Conservation (phyloP, 2,113 vertebrate genomes). For the Gymnobelideus leadbeateri region DNA sequence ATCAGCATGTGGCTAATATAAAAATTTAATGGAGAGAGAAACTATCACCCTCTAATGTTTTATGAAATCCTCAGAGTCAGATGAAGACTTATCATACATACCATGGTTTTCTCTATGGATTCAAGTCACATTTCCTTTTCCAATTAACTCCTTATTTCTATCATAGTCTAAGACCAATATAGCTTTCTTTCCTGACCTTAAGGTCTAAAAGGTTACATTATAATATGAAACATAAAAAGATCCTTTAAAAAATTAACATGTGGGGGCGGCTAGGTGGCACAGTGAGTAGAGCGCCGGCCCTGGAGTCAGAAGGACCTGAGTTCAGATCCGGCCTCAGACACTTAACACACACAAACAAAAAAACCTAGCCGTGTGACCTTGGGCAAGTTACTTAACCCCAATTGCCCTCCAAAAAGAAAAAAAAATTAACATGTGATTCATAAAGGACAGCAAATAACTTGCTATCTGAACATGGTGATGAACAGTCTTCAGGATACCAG, state of each 20-base stretch:
- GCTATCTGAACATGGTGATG: neutral
- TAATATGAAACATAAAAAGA: conserved; percentile 5
- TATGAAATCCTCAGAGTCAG: conserved; percentile 22
- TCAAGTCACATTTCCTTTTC: conserved; percentile 23
- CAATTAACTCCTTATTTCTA: neutral
- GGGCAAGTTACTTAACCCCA: no score
- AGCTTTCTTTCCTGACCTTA: conserved; percentile 40
- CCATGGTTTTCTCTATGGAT: neutral
- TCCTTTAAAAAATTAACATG: neutral
- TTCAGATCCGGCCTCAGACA: no score
- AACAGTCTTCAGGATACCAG: neutral
- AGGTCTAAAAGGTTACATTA: conserved; percentile 18
- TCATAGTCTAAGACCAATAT: neutral
- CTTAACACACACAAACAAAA: no score
- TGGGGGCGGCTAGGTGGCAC: no score
- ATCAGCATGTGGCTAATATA: neutral
- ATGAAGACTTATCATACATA: neutral
- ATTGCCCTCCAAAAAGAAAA: no score
- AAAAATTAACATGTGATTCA: neutral
- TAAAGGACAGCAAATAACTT: conserved; percentile 24
- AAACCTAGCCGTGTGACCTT: no score
- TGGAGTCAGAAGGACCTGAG: no score
- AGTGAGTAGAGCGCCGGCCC: no score
- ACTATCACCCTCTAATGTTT: neutral
- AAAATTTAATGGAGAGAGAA: conserved; percentile 20